phyloP scores from a whole-genome alignment of 2,113 vertebrate species.

The Vulpes ferrilata region DNA sequence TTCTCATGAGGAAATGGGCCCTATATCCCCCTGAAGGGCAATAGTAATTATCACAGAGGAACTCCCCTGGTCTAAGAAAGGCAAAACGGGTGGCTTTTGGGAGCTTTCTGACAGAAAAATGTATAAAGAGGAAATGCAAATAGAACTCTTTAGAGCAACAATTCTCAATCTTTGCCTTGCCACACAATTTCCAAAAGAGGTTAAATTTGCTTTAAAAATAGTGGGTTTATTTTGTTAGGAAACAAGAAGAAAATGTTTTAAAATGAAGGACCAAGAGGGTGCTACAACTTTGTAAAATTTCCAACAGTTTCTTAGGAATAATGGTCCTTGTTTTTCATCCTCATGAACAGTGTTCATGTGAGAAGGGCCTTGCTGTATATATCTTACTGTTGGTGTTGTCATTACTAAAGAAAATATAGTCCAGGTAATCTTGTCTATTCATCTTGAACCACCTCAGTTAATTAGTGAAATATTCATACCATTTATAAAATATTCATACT shows the following conservation, averaged over 20 bases:
- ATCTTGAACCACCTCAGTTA: constrained; percentile 31
- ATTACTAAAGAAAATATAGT: constrained; percentile 15
- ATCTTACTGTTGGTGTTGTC: background rate
- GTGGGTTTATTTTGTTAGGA: constrained; percentile 21
- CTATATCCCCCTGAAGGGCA: constrained; percentile 75
- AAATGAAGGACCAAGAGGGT: constrained; percentile 50
- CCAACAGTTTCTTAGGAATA: background rate
- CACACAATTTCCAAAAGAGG: constrained; percentile 62
- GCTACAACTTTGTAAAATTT: background rate
- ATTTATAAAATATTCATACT: constrained; percentile 63
- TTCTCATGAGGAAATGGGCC: constrained; percentile 70
- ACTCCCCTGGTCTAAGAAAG: constrained; percentile 54
- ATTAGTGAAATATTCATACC: constrained; percentile 24
- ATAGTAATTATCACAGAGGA: constrained; percentile 74
- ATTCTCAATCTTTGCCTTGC: constrained; percentile 32
- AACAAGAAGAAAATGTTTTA: constrained; percentile 21
- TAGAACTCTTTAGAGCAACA: constrained; percentile 20
- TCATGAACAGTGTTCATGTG: constrained; percentile 39
- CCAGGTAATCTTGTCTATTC: background rate
- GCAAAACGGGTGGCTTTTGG: constrained; percentile 27
- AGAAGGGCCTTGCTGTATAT: background rate
- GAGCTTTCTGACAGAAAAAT: constrained; percentile 67
- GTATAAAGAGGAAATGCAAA: constrained; percentile 59
- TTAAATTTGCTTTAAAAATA: constrained; percentile 65
- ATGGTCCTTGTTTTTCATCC: constrained; percentile 18